Conservation (phyloP, 2,797 vertebrate species). For the Sebastes itinus region DNA sequence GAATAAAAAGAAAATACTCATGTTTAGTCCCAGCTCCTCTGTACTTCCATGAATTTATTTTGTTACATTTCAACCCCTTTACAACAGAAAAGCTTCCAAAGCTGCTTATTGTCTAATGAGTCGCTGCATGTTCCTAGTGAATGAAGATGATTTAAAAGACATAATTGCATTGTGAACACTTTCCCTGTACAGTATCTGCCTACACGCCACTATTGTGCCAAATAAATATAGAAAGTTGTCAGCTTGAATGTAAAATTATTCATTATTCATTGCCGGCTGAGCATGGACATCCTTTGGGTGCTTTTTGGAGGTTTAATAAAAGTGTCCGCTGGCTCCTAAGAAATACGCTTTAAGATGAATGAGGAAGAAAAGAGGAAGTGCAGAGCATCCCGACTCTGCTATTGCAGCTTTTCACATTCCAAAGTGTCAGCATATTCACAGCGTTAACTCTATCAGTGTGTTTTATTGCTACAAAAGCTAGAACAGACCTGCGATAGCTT, state of each 20-base stretch:
- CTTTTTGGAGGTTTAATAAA: conserved; percentile 41
- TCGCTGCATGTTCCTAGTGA: neutral
- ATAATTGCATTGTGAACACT: neutral
- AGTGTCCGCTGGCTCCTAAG: conserved; percentile 18
- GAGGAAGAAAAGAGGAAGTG: neutral
- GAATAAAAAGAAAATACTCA: neutral
- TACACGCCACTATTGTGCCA: neutral
- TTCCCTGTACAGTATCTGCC: neutral
- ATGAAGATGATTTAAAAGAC: neutral
- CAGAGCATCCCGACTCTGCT: conserved; percentile 32
- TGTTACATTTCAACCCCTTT: neutral
- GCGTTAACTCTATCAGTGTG: conserved; percentile 53
- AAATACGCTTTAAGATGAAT: conserved; percentile 48
- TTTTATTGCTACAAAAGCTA: conserved; percentile 63
- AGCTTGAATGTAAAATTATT: conserved; percentile 7
- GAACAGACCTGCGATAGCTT: conserved; percentile 61
- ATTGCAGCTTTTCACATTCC: conserved; percentile 37
- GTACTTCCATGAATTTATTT: neutral
- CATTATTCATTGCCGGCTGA: conserved; percentile 19
- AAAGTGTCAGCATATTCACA: conserved; percentile 62
- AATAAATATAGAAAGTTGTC: conserved; percentile 15
- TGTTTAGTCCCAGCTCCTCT: neutral
- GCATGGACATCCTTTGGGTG: neutral
- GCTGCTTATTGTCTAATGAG: neutral
- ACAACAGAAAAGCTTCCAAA: neutral